Evolutionary conservation across 2,113 vertebrate species (phyloP).

Genomic region (Neotragus moschatus): DNA sequence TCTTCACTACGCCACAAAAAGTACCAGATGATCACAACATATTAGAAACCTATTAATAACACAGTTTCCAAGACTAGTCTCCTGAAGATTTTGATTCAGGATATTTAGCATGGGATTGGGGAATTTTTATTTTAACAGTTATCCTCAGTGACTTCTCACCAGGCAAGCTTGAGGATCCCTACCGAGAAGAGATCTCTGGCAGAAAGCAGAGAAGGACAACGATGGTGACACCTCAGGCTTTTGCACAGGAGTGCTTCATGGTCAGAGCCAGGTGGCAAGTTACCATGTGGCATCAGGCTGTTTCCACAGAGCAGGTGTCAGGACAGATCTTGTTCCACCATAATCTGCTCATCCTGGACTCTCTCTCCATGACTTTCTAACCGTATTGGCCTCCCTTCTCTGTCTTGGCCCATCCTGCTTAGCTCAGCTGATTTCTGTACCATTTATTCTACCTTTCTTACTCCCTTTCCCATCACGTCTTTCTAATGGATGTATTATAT

Average conservation of each 20-base stretch:
- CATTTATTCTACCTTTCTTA: background rate
- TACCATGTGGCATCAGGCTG: background rate
- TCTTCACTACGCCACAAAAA: background rate
- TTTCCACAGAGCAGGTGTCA: background rate
- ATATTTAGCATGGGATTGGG: background rate
- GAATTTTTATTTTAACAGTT: slow-evolving; percentile 8
- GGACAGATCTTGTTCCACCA: background rate
- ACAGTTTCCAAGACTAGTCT: background rate
- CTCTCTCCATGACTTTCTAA: background rate
- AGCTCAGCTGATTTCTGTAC: background rate
- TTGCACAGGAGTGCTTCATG: background rate
- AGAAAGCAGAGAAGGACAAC: background rate
- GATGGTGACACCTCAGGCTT: background rate
- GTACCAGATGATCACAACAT: background rate
- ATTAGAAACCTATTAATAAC: background rate
- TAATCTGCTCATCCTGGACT: background rate
- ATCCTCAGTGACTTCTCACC: background rate
- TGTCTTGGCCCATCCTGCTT: background rate
- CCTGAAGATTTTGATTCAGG: background rate
- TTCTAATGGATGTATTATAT: background rate
- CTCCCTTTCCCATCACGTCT: background rate
- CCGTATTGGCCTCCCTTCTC: background rate
- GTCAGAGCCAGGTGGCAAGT: background rate
- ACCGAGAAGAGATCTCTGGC: background rate
- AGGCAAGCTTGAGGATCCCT: background rate